Percentiles rank a stretch among this genome's conserved stretches.
phyloP scores from a whole-genome alignment of 2,888 invertebrate genomes.

The Zonitis immaculata region DNA sequence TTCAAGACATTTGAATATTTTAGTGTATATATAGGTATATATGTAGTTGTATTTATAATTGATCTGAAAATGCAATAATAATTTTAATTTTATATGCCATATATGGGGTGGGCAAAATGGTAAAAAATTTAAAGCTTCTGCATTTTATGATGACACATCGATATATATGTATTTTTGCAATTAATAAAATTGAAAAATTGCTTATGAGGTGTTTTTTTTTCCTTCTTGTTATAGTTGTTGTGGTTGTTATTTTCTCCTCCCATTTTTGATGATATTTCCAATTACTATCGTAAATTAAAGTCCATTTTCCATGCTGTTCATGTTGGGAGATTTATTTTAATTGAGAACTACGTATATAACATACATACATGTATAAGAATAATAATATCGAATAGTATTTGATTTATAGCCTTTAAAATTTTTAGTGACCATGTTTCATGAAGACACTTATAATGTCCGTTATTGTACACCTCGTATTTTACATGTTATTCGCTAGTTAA shows the following conservation, averaged over 20 bases:
- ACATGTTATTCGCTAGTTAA: slow-evolving; percentile 13
- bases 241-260: background rate
- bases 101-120: no score
- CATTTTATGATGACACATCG: background rate
- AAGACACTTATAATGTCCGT: slow-evolving; percentile 21
- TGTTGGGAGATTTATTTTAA: slow-evolving; percentile 19
- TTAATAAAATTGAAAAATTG: background rate
- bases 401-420: slow-evolving; percentile 19
- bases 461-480: slow-evolving; percentile 22
- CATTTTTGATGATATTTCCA: background rate
- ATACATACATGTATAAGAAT: no score
- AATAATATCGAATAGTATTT: slow-evolving; percentile 10
- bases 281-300: background rate
- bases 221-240: background rate
- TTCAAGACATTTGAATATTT: background rate
- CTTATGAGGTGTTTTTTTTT: background rate
- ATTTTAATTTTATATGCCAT: no score
- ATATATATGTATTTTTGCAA: no score
- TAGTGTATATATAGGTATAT: no score
- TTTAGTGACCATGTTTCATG: slow-evolving; percentile 21
- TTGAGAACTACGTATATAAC: slow-evolving; percentile 17
- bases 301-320: slow-evolving; percentile 6
- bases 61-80: no score
- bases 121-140: background rate
- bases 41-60: no score